Evolutionary conservation across 2,888 invertebrate genomes (phyloP), one percentile per base, ranked within the genome.

Genomic region (Stomorhina lunata): DNA sequence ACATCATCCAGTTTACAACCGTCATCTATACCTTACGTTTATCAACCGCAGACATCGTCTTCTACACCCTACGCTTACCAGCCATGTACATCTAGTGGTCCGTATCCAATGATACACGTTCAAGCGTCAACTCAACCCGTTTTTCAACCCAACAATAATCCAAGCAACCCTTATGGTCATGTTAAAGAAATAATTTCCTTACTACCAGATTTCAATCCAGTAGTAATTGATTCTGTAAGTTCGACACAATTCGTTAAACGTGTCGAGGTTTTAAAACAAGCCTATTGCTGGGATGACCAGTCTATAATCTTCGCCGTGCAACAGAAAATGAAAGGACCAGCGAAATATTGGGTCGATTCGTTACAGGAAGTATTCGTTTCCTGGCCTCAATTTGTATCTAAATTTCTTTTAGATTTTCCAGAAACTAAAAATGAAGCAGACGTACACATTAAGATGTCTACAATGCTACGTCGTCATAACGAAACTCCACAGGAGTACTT

Each of bases 231-330:
- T 29, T 77, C 79, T n/a, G 10, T 80, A 12, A 73, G 73, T 45
- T 45, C 79, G 2, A 4, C 10, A 0, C 45, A 75, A 45, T 75
- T 75, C 27, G 12, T 55, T 1, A 63, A 25, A 32, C 25, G 45
- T 29, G 79, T 84, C 0, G 55, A 80, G 7, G 10, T 53, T 7
- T 37, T 80, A 5, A 84, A 71, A 12, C 17, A n/a, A 5, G 80
- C 78, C 2, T 84, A 83, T 40, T 12, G 17, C 6, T 84, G 80
- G 82, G 57, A 69, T 20, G 69, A 84, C 25, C 75, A 72, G 7
- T 43, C 57, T 0, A 17, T 82, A 1, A 9, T 82, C 34, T 82
- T 78, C 17, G 71, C 71, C 10, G 73, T 80, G 2, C 80, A 84
- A 29, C 80, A 82, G 25, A 84, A 77, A 63, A 57, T 77, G 65